Conservation (phyloP, 1,140 invertebrate species). For the Drosophila dunni region DNA sequence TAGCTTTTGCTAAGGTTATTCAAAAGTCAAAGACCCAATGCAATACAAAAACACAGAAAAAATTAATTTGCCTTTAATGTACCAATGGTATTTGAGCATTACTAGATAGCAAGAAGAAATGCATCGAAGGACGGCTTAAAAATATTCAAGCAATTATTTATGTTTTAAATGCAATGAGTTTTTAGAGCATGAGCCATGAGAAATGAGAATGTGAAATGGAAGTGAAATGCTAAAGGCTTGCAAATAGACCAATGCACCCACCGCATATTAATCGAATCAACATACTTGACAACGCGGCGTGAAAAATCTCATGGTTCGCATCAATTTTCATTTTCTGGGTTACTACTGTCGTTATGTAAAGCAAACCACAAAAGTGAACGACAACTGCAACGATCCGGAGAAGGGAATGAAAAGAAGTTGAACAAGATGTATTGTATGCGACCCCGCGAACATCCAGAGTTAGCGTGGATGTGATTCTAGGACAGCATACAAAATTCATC, state of each 20-base stretch:
- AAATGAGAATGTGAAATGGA: slow-evolving; percentile 21
- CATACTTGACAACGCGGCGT: slow-evolving; percentile 70
- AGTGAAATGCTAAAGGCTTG: slow-evolving; percentile 6
- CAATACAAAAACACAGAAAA: slow-evolving; percentile 38
- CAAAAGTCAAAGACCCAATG: slow-evolving; percentile 27
- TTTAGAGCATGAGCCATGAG: slow-evolving; percentile 45
- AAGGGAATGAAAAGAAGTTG: not conserved
- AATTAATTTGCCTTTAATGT: slow-evolving; percentile 40
- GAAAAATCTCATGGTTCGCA: slow-evolving; percentile 70
- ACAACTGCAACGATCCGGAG: slow-evolving; percentile 42
- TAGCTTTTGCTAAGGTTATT: slow-evolving; percentile 20
- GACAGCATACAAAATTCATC: slow-evolving; percentile 67
- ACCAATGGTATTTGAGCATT: slow-evolving; percentile 49
- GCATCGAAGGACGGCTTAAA: slow-evolving; percentile 22
- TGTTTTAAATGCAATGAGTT: slow-evolving; percentile 61
- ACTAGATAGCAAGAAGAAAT: slow-evolving; percentile 25
- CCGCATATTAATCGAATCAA: slow-evolving; percentile 69
- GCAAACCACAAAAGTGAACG: slow-evolving; percentile 36
- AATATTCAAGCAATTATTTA: slow-evolving; percentile 66
- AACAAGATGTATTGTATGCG: slow-evolving; percentile 29
- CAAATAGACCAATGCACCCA: not conserved
- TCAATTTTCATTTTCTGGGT: slow-evolving; percentile 69
- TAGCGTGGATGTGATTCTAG: slow-evolving; percentile 32
- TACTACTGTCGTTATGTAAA: slow-evolving; percentile 26
- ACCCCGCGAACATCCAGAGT: slow-evolving; percentile 11